Evolutionary conservation across 2,113 vertebrate genomes (phyloP).

Genomic region (Chaenogobius annularis): DNA sequence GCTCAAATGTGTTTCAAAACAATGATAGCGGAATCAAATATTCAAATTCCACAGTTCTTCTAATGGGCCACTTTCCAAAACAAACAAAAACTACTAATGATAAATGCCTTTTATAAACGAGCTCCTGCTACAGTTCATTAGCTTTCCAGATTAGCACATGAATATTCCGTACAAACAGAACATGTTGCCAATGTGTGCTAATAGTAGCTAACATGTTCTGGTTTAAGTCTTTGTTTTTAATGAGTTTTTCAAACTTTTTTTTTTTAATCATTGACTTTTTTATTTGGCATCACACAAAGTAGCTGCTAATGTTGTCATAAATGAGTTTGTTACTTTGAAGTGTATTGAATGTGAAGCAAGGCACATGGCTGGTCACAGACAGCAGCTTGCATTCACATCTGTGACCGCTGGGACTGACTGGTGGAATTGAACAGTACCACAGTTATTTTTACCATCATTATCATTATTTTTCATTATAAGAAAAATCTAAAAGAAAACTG

Average conservation of each 20-base stretch:
- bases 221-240: neutral
- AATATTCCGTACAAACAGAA: neutral
- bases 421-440: neutral
- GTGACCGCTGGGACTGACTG: neutral
- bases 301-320: neutral
- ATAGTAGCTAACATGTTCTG: slow-evolving; percentile 5
- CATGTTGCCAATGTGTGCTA: neutral
- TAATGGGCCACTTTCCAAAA: neutral
- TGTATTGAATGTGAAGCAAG: slow-evolving; percentile 7
- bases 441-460: neutral
- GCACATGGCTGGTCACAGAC: slow-evolving; percentile 5
- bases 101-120: neutral
- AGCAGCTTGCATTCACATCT: slow-evolving; percentile 14
- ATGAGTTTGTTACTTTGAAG: slow-evolving; percentile 1
- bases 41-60: neutral
- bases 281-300: neutral
- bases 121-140: slow-evolving; percentile 15
- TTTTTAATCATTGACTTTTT: neutral
- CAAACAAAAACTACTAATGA: slow-evolving; percentile 8
- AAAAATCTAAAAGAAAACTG: neutral
- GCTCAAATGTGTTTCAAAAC: neutral
- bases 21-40: neutral
- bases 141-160: slow-evolving; percentile 2
- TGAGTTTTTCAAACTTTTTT: neutral
- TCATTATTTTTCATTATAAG: neutral